phyloP scores from a whole-genome alignment of 2,888 invertebrate genomes.

The Drosophila basisetae region DNA sequence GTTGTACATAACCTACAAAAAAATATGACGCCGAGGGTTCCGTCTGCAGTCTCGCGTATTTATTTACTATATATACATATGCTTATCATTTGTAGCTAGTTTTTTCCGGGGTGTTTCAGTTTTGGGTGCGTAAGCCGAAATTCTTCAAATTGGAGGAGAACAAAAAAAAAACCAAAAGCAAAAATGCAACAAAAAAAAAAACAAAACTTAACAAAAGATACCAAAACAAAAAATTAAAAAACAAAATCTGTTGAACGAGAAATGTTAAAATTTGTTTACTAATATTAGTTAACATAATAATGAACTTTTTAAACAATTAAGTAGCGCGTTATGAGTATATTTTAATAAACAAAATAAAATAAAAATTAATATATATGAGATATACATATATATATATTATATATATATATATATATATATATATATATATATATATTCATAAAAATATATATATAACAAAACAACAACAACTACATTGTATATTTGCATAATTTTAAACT shows the following conservation, averaged over 20 bases:
- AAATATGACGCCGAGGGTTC: slow-evolving; percentile 27
- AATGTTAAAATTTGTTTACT: slow-evolving; percentile 79
- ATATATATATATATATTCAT: slow-evolving; percentile 20
- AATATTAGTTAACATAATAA: slow-evolving; percentile 72
- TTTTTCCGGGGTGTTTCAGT: slow-evolving; percentile 38
- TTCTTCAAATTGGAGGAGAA: slow-evolving; percentile 12
- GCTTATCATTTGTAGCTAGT: slow-evolving; percentile 53
- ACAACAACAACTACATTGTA: slow-evolving; percentile 54
- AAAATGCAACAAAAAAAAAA: slow-evolving; percentile 21
- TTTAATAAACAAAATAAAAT: slow-evolving; percentile 63
- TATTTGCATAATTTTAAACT: slow-evolving; percentile 63
- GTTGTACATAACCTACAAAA: slow-evolving; percentile 69
- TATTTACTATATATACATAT: slow-evolving; percentile 35
- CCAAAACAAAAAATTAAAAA: slow-evolving; percentile 18
- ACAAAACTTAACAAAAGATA: slow-evolving; percentile 14
- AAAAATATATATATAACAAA: slow-evolving; percentile 35
- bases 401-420: slow-evolving; percentile 39
- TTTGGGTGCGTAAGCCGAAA: slow-evolving; percentile 42
- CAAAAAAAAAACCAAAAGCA: slow-evolving; percentile 12
- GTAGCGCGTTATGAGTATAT: slow-evolving; percentile 80
- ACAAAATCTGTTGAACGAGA: slow-evolving; percentile 57
- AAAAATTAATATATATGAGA: slow-evolving; percentile 37
- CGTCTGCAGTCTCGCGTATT: slow-evolving; percentile 47
- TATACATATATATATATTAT: slow-evolving; percentile 8
- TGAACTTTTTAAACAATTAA: slow-evolving; percentile 78